phyloP scores from a whole-genome alignment of 1,140 invertebrate species.

The Kradibia gibbosae region DNA sequence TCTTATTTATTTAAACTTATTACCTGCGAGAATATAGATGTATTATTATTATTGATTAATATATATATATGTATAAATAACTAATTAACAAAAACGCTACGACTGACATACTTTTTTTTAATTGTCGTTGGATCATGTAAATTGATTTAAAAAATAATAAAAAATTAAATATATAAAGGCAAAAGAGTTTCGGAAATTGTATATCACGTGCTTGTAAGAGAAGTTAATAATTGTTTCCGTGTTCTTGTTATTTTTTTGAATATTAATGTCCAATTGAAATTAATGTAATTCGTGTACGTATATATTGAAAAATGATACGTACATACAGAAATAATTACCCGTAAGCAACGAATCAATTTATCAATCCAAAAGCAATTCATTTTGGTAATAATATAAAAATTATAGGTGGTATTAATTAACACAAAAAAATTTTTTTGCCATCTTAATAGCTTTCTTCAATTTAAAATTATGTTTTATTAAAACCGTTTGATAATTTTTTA shows the following conservation, averaged over 20 bases:
- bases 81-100: constrained; percentile 32
- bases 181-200: constrained; percentile 43
- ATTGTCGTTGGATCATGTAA: constrained; percentile 21
- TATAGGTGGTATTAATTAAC: too few species aligned
- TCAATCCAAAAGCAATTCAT: too few species aligned
- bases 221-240: constrained; percentile 23
- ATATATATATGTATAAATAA: constrained; percentile 20
- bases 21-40: constrained; percentile 44
- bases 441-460: too few species aligned
- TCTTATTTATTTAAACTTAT: constrained; percentile 47
- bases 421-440: too few species aligned
- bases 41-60: constrained; percentile 45
- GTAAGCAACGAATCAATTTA: too few species aligned
- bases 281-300: too few species aligned
- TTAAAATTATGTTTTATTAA: too few species aligned
- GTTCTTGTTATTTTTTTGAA: neutral
- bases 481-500: too few species aligned
- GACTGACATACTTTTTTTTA: constrained; percentile 37
- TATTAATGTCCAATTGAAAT: too few species aligned
- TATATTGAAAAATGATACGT: too few species aligned
- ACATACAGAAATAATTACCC: too few species aligned
- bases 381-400: too few species aligned
- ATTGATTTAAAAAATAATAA: constrained; percentile 33
- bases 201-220: constrained; percentile 29
- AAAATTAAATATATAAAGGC: constrained; percentile 31